phyloP scores from a whole-genome alignment of 2,888 invertebrate species.

The Plebejus anna region DNA sequence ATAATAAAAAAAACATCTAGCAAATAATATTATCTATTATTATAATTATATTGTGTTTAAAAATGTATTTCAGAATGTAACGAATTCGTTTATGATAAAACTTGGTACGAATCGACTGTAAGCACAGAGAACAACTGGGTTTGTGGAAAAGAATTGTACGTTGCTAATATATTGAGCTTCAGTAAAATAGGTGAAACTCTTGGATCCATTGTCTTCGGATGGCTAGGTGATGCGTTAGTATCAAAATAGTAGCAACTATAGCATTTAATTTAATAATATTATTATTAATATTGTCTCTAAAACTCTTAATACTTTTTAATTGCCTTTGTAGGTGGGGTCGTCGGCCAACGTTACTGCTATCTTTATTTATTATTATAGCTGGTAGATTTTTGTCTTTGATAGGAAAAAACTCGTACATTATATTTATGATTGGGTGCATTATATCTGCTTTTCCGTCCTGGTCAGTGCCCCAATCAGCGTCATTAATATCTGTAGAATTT shows the following conservation, averaged over 20 bases:
- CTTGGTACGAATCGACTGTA: slow-evolving; percentile 56
- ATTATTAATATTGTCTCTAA: background rate
- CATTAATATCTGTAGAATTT: slow-evolving; percentile 58
- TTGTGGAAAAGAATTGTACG: slow-evolving; percentile 53
- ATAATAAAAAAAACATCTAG: too few species aligned
- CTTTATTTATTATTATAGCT: slow-evolving; percentile 48
- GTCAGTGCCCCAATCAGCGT: slow-evolving; percentile 51
- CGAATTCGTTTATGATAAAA: slow-evolving; percentile 50
- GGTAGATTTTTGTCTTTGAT: slow-evolving; percentile 54
- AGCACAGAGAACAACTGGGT: slow-evolving; percentile 59
- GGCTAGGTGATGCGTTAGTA: slow-evolving; percentile 60
- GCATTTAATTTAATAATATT: too few species aligned
- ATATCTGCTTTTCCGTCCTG: slow-evolving; percentile 54
- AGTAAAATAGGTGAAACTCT: slow-evolving; percentile 52
- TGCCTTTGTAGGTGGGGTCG: slow-evolving; percentile 55
- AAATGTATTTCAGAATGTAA: slow-evolving; percentile 47
- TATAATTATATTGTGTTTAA: too few species aligned
- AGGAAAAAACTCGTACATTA: slow-evolving; percentile 46
- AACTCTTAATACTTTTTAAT: slow-evolving; percentile 21
- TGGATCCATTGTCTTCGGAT: slow-evolving; percentile 57
- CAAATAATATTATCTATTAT: too few species aligned
- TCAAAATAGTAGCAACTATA: background rate
- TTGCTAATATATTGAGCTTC: slow-evolving; percentile 53
- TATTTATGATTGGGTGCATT: slow-evolving; percentile 52
- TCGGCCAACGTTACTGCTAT: slow-evolving; percentile 50